Percentiles rank a stretch among this genome's conserved stretches.
Evolutionary conservation across 2,797 vertebrate genomes (phyloP).

Genomic region (Acipenser ruthenus): DNA sequence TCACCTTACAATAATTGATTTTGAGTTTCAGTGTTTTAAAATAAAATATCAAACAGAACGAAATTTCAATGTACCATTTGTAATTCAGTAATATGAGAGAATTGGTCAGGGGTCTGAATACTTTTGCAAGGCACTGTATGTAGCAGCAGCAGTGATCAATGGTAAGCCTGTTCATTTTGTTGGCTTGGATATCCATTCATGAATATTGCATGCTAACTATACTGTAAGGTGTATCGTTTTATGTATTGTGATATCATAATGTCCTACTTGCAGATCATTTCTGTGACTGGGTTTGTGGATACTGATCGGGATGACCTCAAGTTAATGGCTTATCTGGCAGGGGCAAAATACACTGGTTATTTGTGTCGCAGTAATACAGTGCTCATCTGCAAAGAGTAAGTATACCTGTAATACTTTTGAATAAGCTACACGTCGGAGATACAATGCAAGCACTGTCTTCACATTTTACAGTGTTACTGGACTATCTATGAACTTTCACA

Average conservation of each 20-base stretch:
- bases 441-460: too few species aligned
- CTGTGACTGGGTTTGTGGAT: conserved; percentile 91
- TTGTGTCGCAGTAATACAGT: conserved; percentile 91
- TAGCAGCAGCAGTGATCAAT: too few species aligned
- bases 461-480: too few species aligned
- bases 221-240: background rate
- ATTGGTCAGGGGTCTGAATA: too few species aligned
- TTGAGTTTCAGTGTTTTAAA: too few species aligned
- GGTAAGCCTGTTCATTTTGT: background rate
- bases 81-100: too few species aligned
- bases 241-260: background rate
- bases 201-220: background rate
- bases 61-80: too few species aligned
- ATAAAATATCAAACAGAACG: too few species aligned
- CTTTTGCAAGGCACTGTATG: too few species aligned
- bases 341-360: conserved; percentile 90
- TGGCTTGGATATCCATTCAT: background rate
- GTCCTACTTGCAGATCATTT: conserved; percentile 72
- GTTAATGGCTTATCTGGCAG: conserved; percentile 87
- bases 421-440: background rate
- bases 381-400: conserved; percentile 97
- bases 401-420: conserved; percentile 2
- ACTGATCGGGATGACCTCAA: conserved; percentile 91
- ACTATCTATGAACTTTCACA: too few species aligned
- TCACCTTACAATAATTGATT: too few species aligned